Evolutionary conservation across 37 sponge, comb jelly and placozoan species (phyloP), one percentile per base, ranked within the genome.

Genomic region (Bolinopsis microptera): DNA sequence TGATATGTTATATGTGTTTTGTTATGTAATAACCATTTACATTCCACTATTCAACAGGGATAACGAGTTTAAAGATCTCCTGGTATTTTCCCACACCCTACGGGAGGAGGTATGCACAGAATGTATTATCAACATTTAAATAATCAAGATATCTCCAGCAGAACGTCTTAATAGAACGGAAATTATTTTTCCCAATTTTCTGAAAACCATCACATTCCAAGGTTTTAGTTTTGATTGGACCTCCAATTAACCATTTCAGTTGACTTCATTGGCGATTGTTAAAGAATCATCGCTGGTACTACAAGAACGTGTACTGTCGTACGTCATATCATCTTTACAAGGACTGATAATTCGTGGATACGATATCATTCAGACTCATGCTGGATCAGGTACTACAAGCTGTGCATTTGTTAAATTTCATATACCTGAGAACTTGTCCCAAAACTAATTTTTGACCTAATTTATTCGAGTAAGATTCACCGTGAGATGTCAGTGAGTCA

Each of bases 341-440:
- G 90, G 90, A n/a, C 90, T 86, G 23, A 34, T 86, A 18, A 34
- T 86, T 3, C 37, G 90, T 5, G 90, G 90, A 41, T 86, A 86
- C 61, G 90, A 86, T 26, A 86, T 86, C 22, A 41, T 86, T 28
- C 90, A 86, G 48, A 86, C 90, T 9, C 90, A 86, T 27, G 90
- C 90, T 21, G 90, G 90, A 41, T 86, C 90, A 86, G 90, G 90
- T 86, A 80, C 28, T 3, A n/a, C n/a, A n/a, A n/a, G n/a, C n/a
- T n/a, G n/a, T n/a, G n/a, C n/a, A n/a, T 67, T 13, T 22, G 18
- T 22, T 21, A 67, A 13, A 67, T 67, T 67, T 13, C 21, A 67
- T 21, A 67, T n/a, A n/a, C n/a, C n/a, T n/a, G n/a, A n/a, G n/a
- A n/a, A n/a, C n/a, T n/a, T n/a, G n/a, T n/a, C n/a, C n/a, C n/a